A percentile compares a stretch with the other conserved stretches of the same genome.
Conservation (phyloP, 2,888 invertebrate genomes). For the Mythimna ferrago region DNA sequence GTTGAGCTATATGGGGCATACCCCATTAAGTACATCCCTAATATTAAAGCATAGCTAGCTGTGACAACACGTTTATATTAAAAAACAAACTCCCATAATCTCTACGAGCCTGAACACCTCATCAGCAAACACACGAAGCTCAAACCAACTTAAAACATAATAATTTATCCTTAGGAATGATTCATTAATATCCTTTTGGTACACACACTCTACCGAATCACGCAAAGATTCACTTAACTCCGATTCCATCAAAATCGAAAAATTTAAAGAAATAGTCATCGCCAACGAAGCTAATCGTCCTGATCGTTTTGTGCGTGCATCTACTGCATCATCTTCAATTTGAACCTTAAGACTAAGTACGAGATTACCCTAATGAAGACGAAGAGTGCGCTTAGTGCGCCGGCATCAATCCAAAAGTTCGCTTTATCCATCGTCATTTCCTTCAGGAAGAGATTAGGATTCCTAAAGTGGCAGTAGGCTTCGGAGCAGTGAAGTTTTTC, state of each 20-base stretch:
- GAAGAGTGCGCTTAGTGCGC: constrained; percentile 95
- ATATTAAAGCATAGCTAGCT: constrained; percentile 65
- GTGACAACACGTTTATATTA: constrained; percentile 61
- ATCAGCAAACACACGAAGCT: constrained; percentile 53
- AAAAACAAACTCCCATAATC: constrained; percentile 36
- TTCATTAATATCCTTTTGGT: constrained; percentile 60
- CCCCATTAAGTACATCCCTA: constrained; percentile 62
- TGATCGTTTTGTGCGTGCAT: constrained; percentile 73
- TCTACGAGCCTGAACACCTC: constrained; percentile 52
- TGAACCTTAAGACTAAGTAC: constrained; percentile 96
- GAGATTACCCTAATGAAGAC: constrained; percentile 94
- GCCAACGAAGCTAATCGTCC: constrained; percentile 65
- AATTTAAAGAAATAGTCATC: constrained; percentile 54
- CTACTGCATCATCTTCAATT: constrained; percentile 92
- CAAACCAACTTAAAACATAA: constrained; percentile 54
- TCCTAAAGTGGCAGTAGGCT: constrained; percentile 95
- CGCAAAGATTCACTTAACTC: constrained; percentile 55
- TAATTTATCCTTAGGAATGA: constrained; percentile 63
- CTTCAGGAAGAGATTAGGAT: constrained; percentile 95
- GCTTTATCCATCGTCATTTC: constrained; percentile 96
- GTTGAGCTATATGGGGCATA: constrained; percentile 55
- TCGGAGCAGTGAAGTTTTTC: constrained; percentile 95
- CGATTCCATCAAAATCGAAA: constrained; percentile 63
- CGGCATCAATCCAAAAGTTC: constrained; percentile 95
- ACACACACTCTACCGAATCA: constrained; percentile 45